Evolutionary conservation across 1,140 invertebrate genomes (phyloP).

Genomic region (Chlorops oryzae): DNA sequence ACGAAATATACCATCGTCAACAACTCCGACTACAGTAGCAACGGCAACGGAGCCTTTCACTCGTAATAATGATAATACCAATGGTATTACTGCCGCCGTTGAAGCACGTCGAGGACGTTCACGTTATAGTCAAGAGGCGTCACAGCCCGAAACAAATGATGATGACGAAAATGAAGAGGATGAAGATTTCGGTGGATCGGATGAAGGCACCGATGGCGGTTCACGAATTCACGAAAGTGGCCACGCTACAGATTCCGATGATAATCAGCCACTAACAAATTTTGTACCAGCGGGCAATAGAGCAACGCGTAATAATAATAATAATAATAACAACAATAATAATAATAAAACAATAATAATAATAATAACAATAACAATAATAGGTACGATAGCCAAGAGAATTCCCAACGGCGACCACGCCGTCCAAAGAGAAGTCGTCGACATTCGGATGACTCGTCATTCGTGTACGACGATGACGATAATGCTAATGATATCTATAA

Average conservation of each 20-base stretch:
- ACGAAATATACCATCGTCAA: slow-evolving; percentile 38
- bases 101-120: slow-evolving; percentile 27
- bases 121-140: slow-evolving; percentile 32
- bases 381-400: neutral
- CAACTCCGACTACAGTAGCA: slow-evolving; percentile 10
- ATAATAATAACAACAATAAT: no score
- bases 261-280: slow-evolving; percentile 51
- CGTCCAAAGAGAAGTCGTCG: slow-evolving; percentile 16
- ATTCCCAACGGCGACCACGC: neutral
- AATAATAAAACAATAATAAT: no score
- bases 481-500: no score
- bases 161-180: slow-evolving; percentile 23
- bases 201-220: slow-evolving; percentile 39
- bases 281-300: slow-evolving; percentile 35
- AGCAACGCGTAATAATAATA: neutral
- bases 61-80: neutral
- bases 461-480: slow-evolving; percentile 31
- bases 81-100: no score
- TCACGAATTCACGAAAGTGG: slow-evolving; percentile 28
- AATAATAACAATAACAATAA: neutral
- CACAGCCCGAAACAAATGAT: slow-evolving; percentile 19
- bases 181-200: slow-evolving; percentile 29
- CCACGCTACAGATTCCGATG: slow-evolving; percentile 42
- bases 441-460: slow-evolving; percentile 28
- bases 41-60: neutral